Base-by-base conservation (phyloP, 1,140 invertebrate genomes). In the Eueides isabella region DNA sequence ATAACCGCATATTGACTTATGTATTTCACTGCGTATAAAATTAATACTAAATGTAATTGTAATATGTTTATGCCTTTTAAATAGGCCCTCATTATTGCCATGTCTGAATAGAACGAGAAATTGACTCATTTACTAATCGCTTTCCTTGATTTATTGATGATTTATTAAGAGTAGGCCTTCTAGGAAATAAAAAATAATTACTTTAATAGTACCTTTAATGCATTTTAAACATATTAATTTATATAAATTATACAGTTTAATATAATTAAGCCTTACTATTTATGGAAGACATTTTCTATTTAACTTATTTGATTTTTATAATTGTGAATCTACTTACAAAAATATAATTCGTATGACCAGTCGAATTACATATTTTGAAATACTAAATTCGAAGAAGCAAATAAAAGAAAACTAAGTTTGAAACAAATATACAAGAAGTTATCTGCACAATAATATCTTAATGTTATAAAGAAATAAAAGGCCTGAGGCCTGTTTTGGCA, bases 231-330 rank as follows among this genome's bases (percentile, higher is more conserved):
- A 55, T 55, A 55, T 26, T 55, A 12, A 26, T 23, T 23, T 33
- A 30, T 33, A 69, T 68, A 61, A 69, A 67, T 23, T 67, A 30
- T 19, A 44, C 19, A 55, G 26, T 11, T 55, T 23, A 12, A 9
- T 23, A 23, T 55, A 55, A 55, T 55, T 67, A 55, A n/a, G 14
- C 7, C 69, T 67, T 76, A 71, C 16, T 14, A 68, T 64, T 74
- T 72, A 63, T 76, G 75, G 75, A 77, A 77, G 75, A 77, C 75
- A 33, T 67, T 9, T 41, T n/a, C 38, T 6, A n/a, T n/a, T n/a
- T n/a, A n/a, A n/a, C n/a, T n/a, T n/a, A n/a, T n/a, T n/a, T n/a
- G n/a, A n/a, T n/a, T n/a, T n/a, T n/a, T n/a, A n/a, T n/a, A n/a
- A n/a, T n/a, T n/a, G n/a, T n/a, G n/a, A n/a, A n/a, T n/a, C n/a